Conservation (phyloP, 2,888 invertebrate genomes). For the Oscheius onirici region DNA sequence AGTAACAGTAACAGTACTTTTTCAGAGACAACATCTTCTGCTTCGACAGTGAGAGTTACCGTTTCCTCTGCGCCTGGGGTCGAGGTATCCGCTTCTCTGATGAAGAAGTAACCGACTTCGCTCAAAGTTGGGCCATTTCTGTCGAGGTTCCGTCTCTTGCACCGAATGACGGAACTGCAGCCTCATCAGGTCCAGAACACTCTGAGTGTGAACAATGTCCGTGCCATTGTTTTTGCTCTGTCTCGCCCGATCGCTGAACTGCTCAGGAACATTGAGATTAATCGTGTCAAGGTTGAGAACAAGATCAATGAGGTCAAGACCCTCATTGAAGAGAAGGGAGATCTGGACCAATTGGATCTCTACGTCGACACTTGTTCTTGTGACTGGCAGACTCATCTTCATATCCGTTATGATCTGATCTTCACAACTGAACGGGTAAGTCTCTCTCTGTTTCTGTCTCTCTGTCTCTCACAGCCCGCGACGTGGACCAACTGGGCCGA, state of each 20-base stretch:
- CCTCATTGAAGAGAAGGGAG: background rate
- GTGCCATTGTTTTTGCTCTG: slow-evolving; percentile 1
- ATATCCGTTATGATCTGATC: background rate
- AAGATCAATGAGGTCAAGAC: slow-evolving; percentile 9
- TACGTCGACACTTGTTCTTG: slow-evolving; percentile 15
- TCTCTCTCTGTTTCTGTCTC: background rate
- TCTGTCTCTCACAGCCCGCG: background rate
- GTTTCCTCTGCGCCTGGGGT: slow-evolving; percentile 4
- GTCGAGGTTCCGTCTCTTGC: slow-evolving; percentile 21
- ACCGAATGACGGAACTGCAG: background rate
- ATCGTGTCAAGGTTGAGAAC: background rate
- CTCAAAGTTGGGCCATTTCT: slow-evolving; percentile 5
- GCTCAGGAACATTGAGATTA: background rate
- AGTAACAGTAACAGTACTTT: background rate
- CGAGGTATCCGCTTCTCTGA: background rate
- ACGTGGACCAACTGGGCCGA: background rate
- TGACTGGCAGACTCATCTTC: slow-evolving; percentile 18
- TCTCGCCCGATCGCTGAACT: slow-evolving; percentile 20
- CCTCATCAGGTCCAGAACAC: slow-evolving; percentile 19
- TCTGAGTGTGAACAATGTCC: slow-evolving; percentile 18
- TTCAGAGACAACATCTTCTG: slow-evolving; percentile 11
- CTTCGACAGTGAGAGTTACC: slow-evolving; percentile 31
- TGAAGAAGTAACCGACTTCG: background rate
- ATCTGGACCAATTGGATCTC: background rate
- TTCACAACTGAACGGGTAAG: background rate